Percentiles rank a stretch among this genome's conserved stretches.
These are phyloP conservation scores for Sebastes trivittatus DNA, from an alignment of 2,797 vertebrate species.

Conservation along the genomic window DNA sequence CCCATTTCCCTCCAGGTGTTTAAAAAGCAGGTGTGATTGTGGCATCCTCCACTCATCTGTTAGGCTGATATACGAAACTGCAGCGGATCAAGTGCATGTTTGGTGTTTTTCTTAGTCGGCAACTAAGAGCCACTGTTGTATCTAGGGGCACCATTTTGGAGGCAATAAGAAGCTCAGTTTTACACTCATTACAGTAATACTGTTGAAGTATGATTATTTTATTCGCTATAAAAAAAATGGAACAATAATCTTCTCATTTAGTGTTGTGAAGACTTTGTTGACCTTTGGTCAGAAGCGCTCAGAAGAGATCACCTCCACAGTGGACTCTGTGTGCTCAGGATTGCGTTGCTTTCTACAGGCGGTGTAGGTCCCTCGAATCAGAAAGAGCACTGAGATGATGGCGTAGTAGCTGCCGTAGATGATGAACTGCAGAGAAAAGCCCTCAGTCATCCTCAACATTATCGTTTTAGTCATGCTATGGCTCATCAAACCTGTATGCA, in stretches of 20 bases:
- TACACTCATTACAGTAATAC: not conserved
- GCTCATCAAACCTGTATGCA: not conserved
- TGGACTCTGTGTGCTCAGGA: not conserved
- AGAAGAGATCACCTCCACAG: slow-evolving; percentile 39
- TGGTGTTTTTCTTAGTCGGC: too few species aligned
- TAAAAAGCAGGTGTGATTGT: too few species aligned
- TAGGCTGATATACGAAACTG: too few species aligned
- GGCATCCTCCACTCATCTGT: too few species aligned
- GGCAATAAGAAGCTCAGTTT: not conserved
- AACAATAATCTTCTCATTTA: not conserved
- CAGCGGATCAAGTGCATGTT: too few species aligned
- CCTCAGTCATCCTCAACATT: not conserved
- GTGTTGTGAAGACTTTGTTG: not conserved
- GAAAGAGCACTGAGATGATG: slow-evolving; percentile 76
- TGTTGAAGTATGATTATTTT: not conserved
- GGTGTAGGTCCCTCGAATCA: slow-evolving; percentile 75
- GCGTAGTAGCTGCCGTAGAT: slow-evolving; percentile 83
- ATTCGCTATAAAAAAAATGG: not conserved
- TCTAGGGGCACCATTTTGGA: not conserved
- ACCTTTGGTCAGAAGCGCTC: slow-evolving; percentile 53
- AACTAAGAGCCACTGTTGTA: not conserved
- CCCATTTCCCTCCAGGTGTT: too few species aligned
- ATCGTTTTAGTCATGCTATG: not conserved
- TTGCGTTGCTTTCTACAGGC: slow-evolving; percentile 27
- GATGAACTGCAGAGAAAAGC: slow-evolving; percentile 73